phyloP scores from a whole-genome alignment of 2,113 vertebrate species.

The Apus apus region DNA sequence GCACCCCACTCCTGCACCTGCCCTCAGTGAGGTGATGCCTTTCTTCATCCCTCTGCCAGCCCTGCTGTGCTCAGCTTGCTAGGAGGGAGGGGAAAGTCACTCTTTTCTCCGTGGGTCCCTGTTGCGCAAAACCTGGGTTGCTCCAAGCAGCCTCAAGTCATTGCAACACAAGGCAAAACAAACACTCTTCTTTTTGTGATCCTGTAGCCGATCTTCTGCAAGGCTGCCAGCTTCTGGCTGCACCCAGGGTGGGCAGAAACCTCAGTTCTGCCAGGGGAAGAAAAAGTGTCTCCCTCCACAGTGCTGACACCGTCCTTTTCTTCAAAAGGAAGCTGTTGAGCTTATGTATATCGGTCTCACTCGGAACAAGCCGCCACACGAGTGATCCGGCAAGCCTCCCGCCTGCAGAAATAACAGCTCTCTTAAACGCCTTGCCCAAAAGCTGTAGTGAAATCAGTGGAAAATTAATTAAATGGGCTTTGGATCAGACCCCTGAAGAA shows the following conservation, averaged over 20 bases:
- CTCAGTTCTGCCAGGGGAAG: not conserved
- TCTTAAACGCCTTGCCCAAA: not conserved
- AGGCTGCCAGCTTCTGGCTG: not conserved
- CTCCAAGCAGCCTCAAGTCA: not conserved
- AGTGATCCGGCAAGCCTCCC: not conserved
- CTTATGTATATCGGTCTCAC: not conserved
- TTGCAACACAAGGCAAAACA: not conserved
- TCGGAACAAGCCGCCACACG: not conserved
- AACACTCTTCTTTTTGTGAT: fast-evolving
- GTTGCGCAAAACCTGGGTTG: not conserved
- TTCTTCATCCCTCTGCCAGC: not conserved
- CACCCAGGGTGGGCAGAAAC: not conserved
- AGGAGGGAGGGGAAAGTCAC: not conserved
- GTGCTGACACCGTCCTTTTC: not conserved
- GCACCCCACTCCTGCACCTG: not conserved
- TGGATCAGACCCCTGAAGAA: fast-evolving
- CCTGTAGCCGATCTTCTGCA: fast-evolving
- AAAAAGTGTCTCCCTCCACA: not conserved
- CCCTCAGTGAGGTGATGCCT: fast-evolving
- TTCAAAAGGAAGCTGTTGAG: not conserved
- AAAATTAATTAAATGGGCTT: not conserved
- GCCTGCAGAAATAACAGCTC: not conserved
- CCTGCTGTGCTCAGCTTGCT: not conserved
- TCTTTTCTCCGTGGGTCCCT: not conserved
- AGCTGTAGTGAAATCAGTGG: not conserved